Evolutionary conservation across 2,797 vertebrate species (phyloP).

Genomic region (Iguana delicatissima): DNA sequence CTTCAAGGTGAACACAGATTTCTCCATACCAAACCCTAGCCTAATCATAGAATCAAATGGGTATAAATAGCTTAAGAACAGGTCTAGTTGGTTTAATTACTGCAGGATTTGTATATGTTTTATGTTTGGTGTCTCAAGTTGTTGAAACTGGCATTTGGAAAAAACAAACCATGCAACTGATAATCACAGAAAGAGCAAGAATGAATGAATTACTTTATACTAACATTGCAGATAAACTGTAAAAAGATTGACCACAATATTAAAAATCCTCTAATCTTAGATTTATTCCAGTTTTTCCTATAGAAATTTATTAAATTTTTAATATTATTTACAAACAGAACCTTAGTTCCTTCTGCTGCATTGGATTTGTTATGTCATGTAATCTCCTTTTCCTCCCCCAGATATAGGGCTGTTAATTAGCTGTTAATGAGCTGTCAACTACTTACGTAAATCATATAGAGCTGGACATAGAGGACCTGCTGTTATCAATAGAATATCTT

Average conservation of each 20-base stretch:
- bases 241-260: neutral
- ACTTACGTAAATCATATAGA: conserved; percentile 80
- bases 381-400: conserved; percentile 52
- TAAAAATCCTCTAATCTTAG: neutral
- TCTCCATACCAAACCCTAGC: neutral
- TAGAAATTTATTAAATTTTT: conserved; percentile 57
- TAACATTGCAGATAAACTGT: neutral
- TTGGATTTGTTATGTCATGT: conserved; percentile 77
- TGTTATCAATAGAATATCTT: conserved; percentile 69
- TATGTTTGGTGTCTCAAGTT: neutral
- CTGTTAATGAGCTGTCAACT: conserved; percentile 82
- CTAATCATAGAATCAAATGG: neutral
- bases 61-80: too few relatives aligned
- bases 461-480: conserved; percentile 62
- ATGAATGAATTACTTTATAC: neutral
- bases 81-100: neutral
- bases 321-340: conserved; percentile 63
- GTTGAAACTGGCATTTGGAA: neutral
- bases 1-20: neutral
- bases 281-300: conserved; percentile 54
- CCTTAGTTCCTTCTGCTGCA: conserved; percentile 65
- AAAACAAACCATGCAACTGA: neutral
- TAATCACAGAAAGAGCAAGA: neutral
- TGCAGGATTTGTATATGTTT: neutral
- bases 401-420: conserved; percentile 76